Base-by-base conservation (phyloP, 2,888 invertebrate species). In the Orthosia incerta region DNA sequence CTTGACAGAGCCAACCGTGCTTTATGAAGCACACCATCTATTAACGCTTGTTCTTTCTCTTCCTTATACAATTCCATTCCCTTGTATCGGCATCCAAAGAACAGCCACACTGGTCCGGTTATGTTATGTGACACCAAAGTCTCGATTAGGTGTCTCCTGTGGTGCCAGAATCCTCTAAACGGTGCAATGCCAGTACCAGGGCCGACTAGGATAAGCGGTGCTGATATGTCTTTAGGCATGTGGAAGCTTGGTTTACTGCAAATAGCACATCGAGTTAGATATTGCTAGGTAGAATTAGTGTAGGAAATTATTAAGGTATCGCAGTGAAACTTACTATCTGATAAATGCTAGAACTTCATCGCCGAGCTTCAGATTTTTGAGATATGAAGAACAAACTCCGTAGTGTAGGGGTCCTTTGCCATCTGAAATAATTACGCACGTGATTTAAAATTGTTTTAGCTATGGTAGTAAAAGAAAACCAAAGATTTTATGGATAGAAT, bases 131-230 rank as follows among this genome's bases (percentile, higher is more conserved):
- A 68, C 18, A 81, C 51, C 59, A 81, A 86, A 60, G 90, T 86
- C 51, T 89, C 85, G 3, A 93, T 91, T 70, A 92, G 91, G 57
- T 90, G 87, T 76, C 90, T 90, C 75, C 98, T 97, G 88, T 99
- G 98, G 90, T 99, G 98, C 99, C 99, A 99, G 91, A 99, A 99
- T 16, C 98, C 98, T 91, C 99, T 97, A 93, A 99, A 99, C 0
- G 99, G 99, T 0, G 99, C 99, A 59, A 99, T 98, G 4, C 99
- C 99, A 0, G 99, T 99, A 31, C 99, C 98, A 0, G 99, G 99
- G 0, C 99, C 99, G 20, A 99, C 98, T 89, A 99, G 95, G 72
- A 99, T 97, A 51, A 99, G 97, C 0, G 99, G 99, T 63, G 97
- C 97, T 55, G 97, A 97, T 55, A 97, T 92, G 87, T 99, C 98